Conservation (phyloP, 2,888 invertebrate species). For the Lumbricus terrestris region DNA sequence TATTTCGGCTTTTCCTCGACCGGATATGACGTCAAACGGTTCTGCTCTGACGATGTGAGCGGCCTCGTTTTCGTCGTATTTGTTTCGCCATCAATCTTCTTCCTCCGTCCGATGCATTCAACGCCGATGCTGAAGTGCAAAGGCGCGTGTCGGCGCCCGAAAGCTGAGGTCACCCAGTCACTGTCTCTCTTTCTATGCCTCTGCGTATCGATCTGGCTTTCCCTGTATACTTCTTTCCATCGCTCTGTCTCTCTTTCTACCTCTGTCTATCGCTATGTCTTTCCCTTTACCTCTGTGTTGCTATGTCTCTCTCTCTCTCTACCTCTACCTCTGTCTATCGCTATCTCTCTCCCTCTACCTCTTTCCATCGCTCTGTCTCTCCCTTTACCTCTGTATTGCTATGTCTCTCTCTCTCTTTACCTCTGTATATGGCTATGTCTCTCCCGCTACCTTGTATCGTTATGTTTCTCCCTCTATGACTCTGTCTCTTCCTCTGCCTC, state of each 20-base stretch:
- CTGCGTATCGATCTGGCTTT: not conserved
- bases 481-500: too few species aligned
- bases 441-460: too few species aligned
- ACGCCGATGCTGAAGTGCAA: not conserved
- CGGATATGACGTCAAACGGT: conserved; percentile 3
- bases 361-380: too few species aligned
- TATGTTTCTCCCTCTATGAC: too few species aligned
- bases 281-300: not conserved
- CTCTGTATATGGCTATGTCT: too few species aligned
- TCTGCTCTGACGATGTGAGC: not conserved
- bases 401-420: too few species aligned
- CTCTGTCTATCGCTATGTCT: not conserved
- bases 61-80: not conserved
- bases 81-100: conserved; percentile 3
- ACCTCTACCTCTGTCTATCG: too few species aligned
- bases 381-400: too few species aligned
- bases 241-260: not conserved
- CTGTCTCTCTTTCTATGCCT: not conserved
- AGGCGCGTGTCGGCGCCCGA: not conserved
- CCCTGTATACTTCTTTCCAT: not conserved
- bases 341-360: too few species aligned
- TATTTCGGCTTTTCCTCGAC: not conserved
- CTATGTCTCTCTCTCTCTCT: not conserved
- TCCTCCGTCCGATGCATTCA: not conserved
- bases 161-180: not conserved